Conservation (phyloP, 2,888 invertebrate species). For the Eupithecia abbreviata region DNA sequence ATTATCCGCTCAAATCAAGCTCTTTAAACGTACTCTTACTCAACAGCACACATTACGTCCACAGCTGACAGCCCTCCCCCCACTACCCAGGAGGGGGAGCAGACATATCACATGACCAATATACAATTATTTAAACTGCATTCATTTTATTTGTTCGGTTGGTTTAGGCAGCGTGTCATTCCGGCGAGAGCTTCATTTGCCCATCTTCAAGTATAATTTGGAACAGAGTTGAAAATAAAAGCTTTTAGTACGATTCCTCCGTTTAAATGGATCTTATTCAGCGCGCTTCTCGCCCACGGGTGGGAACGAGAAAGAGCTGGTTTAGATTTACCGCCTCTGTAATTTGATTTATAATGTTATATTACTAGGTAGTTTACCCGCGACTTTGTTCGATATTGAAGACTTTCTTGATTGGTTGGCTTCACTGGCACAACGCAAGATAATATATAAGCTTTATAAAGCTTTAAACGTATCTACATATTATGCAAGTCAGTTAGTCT, state of each 20-base stretch:
- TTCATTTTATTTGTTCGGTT: neutral
- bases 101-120: neutral
- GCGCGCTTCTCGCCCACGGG: conserved; percentile 12
- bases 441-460: neutral
- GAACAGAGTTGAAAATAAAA: conserved; percentile 8
- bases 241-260: neutral
- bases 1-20: neutral
- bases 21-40: neutral
- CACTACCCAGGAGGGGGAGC: neutral
- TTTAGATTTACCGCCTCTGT: conserved; percentile 35
- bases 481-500: no score
- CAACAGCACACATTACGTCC: neutral
- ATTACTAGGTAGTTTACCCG: conserved; percentile 5
- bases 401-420: neutral
- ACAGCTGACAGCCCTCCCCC: neutral
- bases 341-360: conserved; percentile 37
- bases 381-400: conserved; percentile 8
- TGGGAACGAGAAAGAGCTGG: conserved; percentile 26
- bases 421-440: neutral
- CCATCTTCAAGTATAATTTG: neutral
- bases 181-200: neutral
- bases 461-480: no score
- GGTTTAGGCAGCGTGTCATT: neutral
- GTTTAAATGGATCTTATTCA: conserved; percentile 7
- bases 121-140: neutral